These are phyloP conservation scores for Parasteatoda lunata DNA, from an alignment of 2,888 invertebrate genomes.

Conservation along the genomic window DNA sequence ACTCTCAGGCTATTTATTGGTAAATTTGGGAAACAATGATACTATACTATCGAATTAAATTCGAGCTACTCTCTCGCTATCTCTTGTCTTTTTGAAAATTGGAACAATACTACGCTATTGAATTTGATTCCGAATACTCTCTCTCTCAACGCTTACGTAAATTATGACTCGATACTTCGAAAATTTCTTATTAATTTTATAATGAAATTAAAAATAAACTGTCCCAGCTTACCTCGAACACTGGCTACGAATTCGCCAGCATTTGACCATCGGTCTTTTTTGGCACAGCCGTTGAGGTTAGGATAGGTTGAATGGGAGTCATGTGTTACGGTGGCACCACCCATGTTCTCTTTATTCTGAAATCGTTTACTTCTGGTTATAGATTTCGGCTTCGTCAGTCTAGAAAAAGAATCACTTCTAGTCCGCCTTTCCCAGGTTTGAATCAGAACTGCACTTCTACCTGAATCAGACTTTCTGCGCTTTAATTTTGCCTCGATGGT, in stretches of 20 bases:
- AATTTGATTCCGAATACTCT: no score
- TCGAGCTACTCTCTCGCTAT: no score
- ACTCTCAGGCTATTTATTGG: no score
- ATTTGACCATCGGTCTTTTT: conserved; percentile 29
- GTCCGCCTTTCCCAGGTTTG: conserved; percentile 63
- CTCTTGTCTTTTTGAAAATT: no score
- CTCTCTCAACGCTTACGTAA: no score
- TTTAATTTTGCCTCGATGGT: conserved; percentile 57
- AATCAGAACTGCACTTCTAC: conserved; percentile 59
- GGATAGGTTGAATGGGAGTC: conserved; percentile 26
- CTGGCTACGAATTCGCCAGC: conserved; percentile 37
- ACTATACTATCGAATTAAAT: no score
- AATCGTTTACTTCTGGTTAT: conserved; percentile 26
- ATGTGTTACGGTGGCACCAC: conserved; percentile 17
- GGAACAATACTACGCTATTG: no score
- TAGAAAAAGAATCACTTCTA: conserved; percentile 38
- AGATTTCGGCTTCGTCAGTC: conserved; percentile 7
- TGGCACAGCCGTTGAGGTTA: conserved; percentile 18
- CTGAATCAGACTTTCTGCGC: conserved; percentile 46
- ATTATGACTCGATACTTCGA: no score
- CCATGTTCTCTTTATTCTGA: conserved; percentile 36
- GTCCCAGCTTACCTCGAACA: conserved; percentile 61
- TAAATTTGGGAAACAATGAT: no score
- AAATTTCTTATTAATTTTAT: no score
- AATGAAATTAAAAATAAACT: no score